These are phyloP conservation scores for Chouioia cunea DNA, from an alignment of 2,888 invertebrate species.

Conservation along the genomic window DNA sequence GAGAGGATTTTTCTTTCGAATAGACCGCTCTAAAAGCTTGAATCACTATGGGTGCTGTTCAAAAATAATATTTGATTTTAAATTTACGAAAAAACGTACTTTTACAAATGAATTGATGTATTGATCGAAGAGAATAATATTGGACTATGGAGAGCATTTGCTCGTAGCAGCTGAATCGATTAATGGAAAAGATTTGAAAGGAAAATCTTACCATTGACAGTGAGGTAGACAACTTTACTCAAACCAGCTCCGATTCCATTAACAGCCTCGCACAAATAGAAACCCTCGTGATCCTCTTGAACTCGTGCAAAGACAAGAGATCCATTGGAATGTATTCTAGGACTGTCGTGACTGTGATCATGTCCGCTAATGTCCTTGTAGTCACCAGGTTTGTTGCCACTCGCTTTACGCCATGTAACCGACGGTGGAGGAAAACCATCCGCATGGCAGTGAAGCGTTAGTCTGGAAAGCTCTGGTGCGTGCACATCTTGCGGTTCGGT, in stretches of 20 bases:
- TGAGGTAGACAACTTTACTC: conserved; percentile 90
- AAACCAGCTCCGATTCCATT: conserved; percentile 92
- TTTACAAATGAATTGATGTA: no score
- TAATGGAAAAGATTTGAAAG: conserved; percentile 49
- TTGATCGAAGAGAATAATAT: no score
- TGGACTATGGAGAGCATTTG: no score
- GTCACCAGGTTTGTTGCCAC: conserved; percentile 73
- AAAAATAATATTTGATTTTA: no score
- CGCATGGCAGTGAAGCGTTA: conserved; percentile 87
- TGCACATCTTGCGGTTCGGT: conserved; percentile 87
- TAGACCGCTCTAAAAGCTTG: no score
- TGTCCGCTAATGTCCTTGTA: conserved; percentile 62
- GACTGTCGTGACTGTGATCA: conserved; percentile 63
- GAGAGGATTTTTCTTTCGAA: no score
- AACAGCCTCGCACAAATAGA: conserved; percentile 93
- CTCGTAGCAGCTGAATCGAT: no score
- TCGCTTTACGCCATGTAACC: conserved; percentile 91
- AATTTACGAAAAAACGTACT: no score
- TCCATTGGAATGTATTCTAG: conserved; percentile 79
- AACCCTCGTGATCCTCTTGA: conserved; percentile 89
- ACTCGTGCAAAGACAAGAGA: conserved; percentile 86
- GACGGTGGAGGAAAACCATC: conserved; percentile 91
- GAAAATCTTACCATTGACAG: conserved; percentile 81
- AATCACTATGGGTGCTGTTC: no score
- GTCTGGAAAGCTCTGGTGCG: conserved; percentile 65